phyloP scores from a whole-genome alignment of 2,888 invertebrate species.

The Anticlea derivata region DNA sequence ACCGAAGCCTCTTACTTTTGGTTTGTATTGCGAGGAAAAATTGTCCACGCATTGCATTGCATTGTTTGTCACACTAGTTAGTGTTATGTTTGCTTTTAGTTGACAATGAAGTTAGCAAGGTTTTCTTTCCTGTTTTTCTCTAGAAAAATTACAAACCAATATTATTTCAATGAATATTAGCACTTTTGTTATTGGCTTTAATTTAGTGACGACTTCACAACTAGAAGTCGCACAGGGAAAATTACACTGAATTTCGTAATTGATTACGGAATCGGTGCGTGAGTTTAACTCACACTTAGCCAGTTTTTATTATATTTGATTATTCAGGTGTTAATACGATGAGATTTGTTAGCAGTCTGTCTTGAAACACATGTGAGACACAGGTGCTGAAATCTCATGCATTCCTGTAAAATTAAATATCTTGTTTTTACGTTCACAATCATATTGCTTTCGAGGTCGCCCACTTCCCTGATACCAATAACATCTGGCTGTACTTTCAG shows the following conservation, averaged over 20 bases:
- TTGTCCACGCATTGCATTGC: slow-evolving; percentile 43
- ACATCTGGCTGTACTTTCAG: slow-evolving; percentile 52
- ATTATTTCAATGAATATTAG: no score
- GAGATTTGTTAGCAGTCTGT: no score
- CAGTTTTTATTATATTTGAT: no score
- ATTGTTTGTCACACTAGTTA: slow-evolving; percentile 26
- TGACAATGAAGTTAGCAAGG: not conserved
- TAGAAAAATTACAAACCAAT: no score
- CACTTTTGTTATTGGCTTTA: no score
- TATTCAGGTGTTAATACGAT: no score
- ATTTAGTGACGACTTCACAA: no score
- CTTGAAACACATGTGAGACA: slow-evolving; percentile 14
- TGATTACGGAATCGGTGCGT: no score
- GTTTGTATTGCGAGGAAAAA: slow-evolving; percentile 56
- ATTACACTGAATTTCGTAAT: no score
- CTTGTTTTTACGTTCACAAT: slow-evolving; percentile 45
- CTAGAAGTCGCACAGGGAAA: no score
- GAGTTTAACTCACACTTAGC: no score
- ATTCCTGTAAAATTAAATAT: slow-evolving; percentile 40
- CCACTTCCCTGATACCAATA: slow-evolving; percentile 45
- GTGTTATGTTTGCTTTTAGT: not conserved
- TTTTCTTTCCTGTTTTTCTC: no score
- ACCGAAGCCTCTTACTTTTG: slow-evolving; percentile 77
- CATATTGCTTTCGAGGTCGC: slow-evolving; percentile 49
- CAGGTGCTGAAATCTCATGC: slow-evolving; percentile 21